Evolutionary conservation across 2,888 invertebrate genomes (phyloP), one percentile per base, ranked within the genome.

Genomic region (Busseola fusca): DNA sequence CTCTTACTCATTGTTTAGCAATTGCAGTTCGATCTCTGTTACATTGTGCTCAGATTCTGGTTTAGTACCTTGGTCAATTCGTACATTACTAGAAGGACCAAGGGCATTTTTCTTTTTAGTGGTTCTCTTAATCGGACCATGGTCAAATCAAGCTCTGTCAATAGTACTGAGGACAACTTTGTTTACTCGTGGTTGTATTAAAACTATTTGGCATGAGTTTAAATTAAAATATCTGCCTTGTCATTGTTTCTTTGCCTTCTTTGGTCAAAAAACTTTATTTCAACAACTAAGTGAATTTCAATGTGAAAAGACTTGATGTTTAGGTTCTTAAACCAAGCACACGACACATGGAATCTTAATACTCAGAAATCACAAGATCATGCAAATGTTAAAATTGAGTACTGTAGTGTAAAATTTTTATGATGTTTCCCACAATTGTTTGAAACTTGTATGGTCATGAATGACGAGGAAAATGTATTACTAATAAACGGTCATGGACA

Each of bases 1-100:
- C 80, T 82, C 86, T 89, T 88, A 89, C 82, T 90, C 90, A 91
- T 88, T 89, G 87, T 88, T 87, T 76, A 73, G 75, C 76, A 80
- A 76, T 79, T 69, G 71, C 74, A 78, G 72, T 72, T 73, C 65
- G 42, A 69, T 79, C 48, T 69, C 64, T 42, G 54, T 30, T 81
- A 63, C 66, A 67, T 60, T 72, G 59, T 69, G 64, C 30, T 77
- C 54, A 54, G 57, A 74, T 79, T 79, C 50, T 58, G 18, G 54
- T 58, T 76, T 27, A 64, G 48, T 40, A 50, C n/a, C 56, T 70
- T 27, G 9, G 21, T 62, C 67, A 27, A 48, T 62, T 68, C 34
- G 34, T 34, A 34, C 7, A 34, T 34, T 34, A 34, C 34, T 34
- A 34, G 34, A 6, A 34, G 5, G 5, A 34, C 34, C 34, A 34